Percentiles rank a stretch among this genome's conserved stretches.
These are phyloP conservation scores for Hesperophylax magnus DNA, from an alignment of 1,140 invertebrate species.

Conservation along the genomic window DNA sequence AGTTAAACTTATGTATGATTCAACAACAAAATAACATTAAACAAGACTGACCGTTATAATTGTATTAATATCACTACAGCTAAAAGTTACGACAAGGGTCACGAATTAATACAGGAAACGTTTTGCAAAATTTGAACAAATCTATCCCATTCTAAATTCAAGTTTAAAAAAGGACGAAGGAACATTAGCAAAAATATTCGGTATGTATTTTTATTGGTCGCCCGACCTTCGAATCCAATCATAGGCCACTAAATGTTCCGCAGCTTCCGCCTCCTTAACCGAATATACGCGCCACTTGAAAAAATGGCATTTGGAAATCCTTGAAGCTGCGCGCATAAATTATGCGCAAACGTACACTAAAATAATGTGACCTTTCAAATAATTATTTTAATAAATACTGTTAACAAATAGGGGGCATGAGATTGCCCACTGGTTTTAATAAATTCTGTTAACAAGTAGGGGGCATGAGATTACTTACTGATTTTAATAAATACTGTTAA, in stretches of 20 bases:
- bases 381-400: too few species aligned
- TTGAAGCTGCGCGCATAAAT: slow-evolving; percentile 1
- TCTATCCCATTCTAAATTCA: slow-evolving; percentile 11
- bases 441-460: too few species aligned
- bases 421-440: too few species aligned
- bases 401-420: too few species aligned
- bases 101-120: slow-evolving; percentile 17
- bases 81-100: background rate
- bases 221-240: slow-evolving; percentile 15
- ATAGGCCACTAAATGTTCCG: slow-evolving; percentile 2
- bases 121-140: slow-evolving; percentile 7
- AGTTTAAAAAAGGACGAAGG: slow-evolving; percentile 8
- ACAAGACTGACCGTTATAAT: too few species aligned
- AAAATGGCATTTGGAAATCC: slow-evolving; percentile 34
- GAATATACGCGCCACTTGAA: slow-evolving; percentile 21
- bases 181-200: slow-evolving; percentile 13
- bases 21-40: too few species aligned
- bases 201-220: slow-evolving; percentile 23
- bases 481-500: too few species aligned
- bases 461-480: too few species aligned
- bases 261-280: slow-evolving; percentile 14
- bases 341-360: background rate
- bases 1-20: too few species aligned
- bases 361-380: background rate
- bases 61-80: too few species aligned